Percentiles rank a stretch among this genome's conserved stretches.
These are phyloP conservation scores for Sciaenops ocellatus DNA, from an alignment of 2,797 vertebrate genomes.

Conservation along the genomic window DNA sequence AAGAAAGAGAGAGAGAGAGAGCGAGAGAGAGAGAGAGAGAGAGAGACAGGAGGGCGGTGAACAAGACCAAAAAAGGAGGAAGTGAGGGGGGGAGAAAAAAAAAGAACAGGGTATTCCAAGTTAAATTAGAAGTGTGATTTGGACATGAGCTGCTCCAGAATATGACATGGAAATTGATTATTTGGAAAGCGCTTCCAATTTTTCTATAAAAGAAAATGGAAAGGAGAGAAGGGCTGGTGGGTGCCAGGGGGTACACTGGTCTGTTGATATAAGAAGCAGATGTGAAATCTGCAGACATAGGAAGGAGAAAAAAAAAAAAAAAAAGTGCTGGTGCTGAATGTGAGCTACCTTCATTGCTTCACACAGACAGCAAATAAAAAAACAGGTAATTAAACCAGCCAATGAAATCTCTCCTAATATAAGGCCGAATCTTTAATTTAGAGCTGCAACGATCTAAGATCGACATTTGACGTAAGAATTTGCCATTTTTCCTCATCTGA, in stretches of 20 bases:
- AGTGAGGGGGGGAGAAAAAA: constrained; percentile 28
- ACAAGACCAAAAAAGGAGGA: constrained; percentile 76
- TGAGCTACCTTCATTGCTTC: neutral
- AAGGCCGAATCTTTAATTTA: neutral
- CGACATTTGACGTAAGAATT: neutral
- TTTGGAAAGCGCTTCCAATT: constrained; percentile 63
- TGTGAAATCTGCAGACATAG: constrained; percentile 77
- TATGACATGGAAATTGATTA: constrained; percentile 61
- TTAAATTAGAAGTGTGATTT: constrained; percentile 51
- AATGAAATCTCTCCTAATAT: neutral
- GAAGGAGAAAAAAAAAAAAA: constrained; percentile 59
- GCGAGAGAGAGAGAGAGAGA: neutral
- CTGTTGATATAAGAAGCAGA: constrained; percentile 81
- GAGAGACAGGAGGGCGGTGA: constrained; percentile 67
- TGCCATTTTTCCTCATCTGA: neutral
- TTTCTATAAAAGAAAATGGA: constrained; percentile 32
- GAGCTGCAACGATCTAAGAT: neutral
- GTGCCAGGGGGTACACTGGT: constrained; percentile 55
- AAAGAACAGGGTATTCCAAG: constrained; percentile 29
- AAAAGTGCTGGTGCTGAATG: constrained; percentile 21
- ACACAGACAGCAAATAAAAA: neutral
- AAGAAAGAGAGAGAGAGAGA: constrained; percentile 62
- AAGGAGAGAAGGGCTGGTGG: constrained; percentile 31
- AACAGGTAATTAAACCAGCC: neutral
- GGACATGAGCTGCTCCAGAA: constrained; percentile 47